These are phyloP conservation scores for Agrochola circellaris DNA, from an alignment of 2,888 invertebrate species.

Conservation along the genomic window DNA sequence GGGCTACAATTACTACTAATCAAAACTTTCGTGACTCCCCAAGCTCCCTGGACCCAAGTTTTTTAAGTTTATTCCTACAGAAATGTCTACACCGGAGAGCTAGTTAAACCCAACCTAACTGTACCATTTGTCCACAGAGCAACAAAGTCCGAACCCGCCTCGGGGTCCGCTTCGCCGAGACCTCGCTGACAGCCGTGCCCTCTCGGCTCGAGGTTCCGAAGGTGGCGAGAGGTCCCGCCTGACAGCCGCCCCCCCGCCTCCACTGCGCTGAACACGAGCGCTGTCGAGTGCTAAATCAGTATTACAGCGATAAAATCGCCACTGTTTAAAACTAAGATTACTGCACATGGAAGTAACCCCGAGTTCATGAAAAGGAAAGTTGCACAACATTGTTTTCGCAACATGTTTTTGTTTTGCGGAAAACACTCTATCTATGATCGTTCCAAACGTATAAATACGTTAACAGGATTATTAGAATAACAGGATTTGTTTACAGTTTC, in stretches of 20 bases:
- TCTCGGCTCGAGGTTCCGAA: conserved; percentile 71
- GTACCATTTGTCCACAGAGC: conserved; percentile 37
- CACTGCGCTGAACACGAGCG: conserved; percentile 84
- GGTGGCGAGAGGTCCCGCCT: conserved; percentile 79
- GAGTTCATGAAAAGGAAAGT: background rate
- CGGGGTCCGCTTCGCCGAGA: conserved; percentile 85
- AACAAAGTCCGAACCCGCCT: conserved; percentile 74
- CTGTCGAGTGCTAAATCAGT: conserved; percentile 81
- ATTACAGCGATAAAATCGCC: conserved; percentile 67
- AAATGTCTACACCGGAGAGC: background rate
- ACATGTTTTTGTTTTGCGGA: background rate
- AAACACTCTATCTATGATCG: background rate
- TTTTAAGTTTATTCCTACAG: background rate
- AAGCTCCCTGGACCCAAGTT: background rate
- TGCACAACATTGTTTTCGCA: background rate
- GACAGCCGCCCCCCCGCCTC: conserved; percentile 85
- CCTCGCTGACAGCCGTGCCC: conserved; percentile 76
- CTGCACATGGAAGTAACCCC: background rate
- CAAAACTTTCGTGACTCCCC: background rate
- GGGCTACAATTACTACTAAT: too few species aligned
- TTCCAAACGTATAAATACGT: too few species aligned
- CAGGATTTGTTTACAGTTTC: too few species aligned
- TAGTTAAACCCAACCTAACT: background rate
- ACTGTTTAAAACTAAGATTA: conserved; percentile 38
- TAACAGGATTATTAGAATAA: too few species aligned